These are phyloP conservation scores for Micrasema minimum DNA, from an alignment of 1,140 invertebrate species.

Conservation along the genomic window DNA sequence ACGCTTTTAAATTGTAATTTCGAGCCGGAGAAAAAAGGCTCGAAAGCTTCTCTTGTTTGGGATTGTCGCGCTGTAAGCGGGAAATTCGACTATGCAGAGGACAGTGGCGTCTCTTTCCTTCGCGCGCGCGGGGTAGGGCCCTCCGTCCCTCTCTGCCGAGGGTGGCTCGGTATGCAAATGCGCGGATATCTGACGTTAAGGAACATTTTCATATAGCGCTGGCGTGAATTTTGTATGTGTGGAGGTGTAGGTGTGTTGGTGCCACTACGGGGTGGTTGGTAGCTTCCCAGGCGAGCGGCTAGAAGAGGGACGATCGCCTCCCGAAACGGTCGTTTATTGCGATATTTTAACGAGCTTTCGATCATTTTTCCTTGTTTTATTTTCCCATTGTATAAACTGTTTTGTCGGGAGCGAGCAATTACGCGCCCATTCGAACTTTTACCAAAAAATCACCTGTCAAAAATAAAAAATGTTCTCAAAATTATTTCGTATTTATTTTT, in stretches of 20 bases:
- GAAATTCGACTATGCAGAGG: constrained; percentile 17
- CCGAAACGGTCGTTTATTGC: constrained; percentile 53
- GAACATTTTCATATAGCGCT: constrained; percentile 44
- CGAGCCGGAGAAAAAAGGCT: constrained; percentile 47
- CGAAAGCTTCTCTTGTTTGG: constrained; percentile 40
- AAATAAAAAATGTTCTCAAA: not conserved
- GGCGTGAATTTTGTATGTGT: constrained; percentile 33
- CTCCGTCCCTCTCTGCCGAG: constrained; percentile 26
- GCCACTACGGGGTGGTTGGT: constrained; percentile 18
- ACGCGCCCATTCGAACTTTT: constrained; percentile 4
- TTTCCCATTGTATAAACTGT: constrained; percentile 7
- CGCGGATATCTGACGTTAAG: constrained; percentile 51
- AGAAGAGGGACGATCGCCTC: constrained; percentile 53
- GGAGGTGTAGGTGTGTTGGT: constrained; percentile 19
- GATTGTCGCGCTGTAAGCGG: constrained; percentile 47
- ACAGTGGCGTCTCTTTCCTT: constrained; percentile 44
- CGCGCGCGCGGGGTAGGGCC: constrained; percentile 10
- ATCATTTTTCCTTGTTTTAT: constrained; percentile 29
- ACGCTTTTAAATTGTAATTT: constrained; percentile 54
- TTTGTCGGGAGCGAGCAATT: not conserved
- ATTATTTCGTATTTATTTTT: not conserved
- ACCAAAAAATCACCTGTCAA: constrained; percentile 5
- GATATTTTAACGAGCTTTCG: constrained; percentile 43
- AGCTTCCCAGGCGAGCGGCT: constrained; percentile 38
- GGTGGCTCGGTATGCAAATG: constrained; percentile 52